phyloP scores from a whole-genome alignment of 2,888 invertebrate species.

The Habroteleia sp. region DNA sequence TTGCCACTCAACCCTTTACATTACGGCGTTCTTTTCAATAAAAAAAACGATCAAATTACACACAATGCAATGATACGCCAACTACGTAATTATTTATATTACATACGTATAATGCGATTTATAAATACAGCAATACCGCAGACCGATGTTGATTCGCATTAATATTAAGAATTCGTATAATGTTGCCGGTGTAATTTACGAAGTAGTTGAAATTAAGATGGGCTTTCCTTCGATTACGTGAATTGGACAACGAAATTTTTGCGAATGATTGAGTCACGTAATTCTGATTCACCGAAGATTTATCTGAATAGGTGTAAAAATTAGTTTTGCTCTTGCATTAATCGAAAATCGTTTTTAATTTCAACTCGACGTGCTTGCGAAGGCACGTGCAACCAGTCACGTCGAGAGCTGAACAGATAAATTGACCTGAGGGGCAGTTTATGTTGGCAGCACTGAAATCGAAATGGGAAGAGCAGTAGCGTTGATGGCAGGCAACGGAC shows the following conservation, averaged over 20 bases:
- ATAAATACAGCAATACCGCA: slow-evolving; percentile 45
- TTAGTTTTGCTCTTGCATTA: slow-evolving; percentile 7
- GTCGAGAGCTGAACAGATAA: too few species aligned
- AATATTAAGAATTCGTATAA: slow-evolving; percentile 12
- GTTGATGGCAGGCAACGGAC: too few species aligned
- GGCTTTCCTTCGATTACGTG: slow-evolving; percentile 30
- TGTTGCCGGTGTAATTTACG: slow-evolving; percentile 3
- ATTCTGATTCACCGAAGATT: slow-evolving; percentile 4
- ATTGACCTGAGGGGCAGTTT: too few species aligned
- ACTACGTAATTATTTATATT: slow-evolving; percentile 20
- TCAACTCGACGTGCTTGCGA: slow-evolving; percentile 23
- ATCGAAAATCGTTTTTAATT: slow-evolving; percentile 12
- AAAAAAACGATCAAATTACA: slow-evolving; percentile 13
- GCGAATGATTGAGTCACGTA: slow-evolving; percentile 7
- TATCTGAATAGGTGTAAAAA: slow-evolving; percentile 1
- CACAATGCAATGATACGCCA: slow-evolving; percentile 19
- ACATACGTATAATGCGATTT: slow-evolving; percentile 24
- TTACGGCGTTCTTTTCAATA: slow-evolving; percentile 20
- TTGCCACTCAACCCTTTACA: slow-evolving; percentile 51
- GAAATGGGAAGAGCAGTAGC: too few species aligned
- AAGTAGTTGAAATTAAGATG: slow-evolving; percentile 26
- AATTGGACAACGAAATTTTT: slow-evolving; percentile 36
- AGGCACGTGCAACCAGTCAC: slow-evolving; percentile 4
- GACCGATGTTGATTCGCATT: slow-evolving; percentile 33
- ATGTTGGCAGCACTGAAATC: too few species aligned